These are phyloP conservation scores for Eilema sororculum DNA, from an alignment of 2,888 invertebrate species.

Conservation along the genomic window DNA sequence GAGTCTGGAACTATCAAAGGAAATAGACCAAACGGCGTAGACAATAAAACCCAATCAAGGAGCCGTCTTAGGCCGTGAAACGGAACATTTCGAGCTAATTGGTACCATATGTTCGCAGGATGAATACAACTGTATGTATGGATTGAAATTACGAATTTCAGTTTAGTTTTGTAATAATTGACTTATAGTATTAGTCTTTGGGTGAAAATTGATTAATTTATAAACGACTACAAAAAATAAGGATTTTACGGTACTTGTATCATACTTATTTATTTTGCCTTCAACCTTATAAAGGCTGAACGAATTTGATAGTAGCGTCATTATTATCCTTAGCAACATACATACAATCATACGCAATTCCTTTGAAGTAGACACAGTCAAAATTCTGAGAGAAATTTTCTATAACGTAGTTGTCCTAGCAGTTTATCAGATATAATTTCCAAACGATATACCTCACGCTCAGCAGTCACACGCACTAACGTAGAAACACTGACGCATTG, in stretches of 20 bases:
- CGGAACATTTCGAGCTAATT: conserved; percentile 77
- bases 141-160: neutral
- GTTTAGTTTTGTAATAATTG: neutral
- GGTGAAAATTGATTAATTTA: neutral
- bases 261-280: neutral
- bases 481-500: neutral
- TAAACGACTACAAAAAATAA: too few species aligned
- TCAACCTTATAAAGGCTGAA: too few species aligned
- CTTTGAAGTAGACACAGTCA: too few species aligned
- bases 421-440: neutral
- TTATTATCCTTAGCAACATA: too few species aligned
- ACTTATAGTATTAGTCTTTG: neutral
- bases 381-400: too few species aligned
- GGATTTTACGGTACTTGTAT: neutral
- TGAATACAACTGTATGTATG: conserved; percentile 32
- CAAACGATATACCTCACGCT: neutral
- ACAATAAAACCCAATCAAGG: conserved; percentile 84
- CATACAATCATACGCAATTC: too few species aligned
- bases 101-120: conserved; percentile 68
- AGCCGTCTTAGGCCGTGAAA: conserved; percentile 65
- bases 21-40: conserved; percentile 74
- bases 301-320: too few species aligned
- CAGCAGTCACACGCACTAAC: neutral
- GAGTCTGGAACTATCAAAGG: conserved; percentile 44
- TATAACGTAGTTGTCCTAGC: neutral